phyloP scores from a whole-genome alignment of 2,113 vertebrate species.

The Bufo bufo region DNA sequence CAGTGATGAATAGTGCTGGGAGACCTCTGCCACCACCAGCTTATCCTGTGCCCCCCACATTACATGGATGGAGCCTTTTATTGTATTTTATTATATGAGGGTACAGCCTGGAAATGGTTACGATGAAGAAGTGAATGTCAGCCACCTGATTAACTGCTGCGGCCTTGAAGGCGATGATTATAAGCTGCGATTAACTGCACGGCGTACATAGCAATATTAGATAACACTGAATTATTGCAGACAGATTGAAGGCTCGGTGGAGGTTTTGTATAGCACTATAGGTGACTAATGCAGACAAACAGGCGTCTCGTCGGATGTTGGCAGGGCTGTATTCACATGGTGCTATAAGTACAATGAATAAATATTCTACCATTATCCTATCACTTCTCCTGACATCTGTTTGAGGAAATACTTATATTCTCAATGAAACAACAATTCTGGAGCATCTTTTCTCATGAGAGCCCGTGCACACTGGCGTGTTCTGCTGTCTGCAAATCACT shows the following conservation, averaged over 20 bases:
- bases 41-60: neutral
- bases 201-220: conserved; percentile 3
- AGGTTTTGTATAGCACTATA: no score
- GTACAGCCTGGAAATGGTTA: neutral
- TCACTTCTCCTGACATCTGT: no score
- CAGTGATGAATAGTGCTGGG: neutral
- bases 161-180: neutral
- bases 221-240: neutral
- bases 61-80: neutral
- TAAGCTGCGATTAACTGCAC: neutral
- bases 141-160: neutral
- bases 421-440: no score
- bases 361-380: no score
- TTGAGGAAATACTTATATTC: no score
- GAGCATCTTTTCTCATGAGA: no score
- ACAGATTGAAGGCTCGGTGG: neutral
- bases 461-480: no score
- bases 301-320: no score
- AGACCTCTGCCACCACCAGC: neutral
- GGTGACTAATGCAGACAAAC: no score
- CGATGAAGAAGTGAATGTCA: neutral
- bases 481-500: no score
- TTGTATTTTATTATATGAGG: neutral
- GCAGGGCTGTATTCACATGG: no score
- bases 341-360: no score